These are phyloP conservation scores for Drosophila sturtevanti DNA, from an alignment of 1,140 invertebrate genomes.

Conservation along the genomic window DNA sequence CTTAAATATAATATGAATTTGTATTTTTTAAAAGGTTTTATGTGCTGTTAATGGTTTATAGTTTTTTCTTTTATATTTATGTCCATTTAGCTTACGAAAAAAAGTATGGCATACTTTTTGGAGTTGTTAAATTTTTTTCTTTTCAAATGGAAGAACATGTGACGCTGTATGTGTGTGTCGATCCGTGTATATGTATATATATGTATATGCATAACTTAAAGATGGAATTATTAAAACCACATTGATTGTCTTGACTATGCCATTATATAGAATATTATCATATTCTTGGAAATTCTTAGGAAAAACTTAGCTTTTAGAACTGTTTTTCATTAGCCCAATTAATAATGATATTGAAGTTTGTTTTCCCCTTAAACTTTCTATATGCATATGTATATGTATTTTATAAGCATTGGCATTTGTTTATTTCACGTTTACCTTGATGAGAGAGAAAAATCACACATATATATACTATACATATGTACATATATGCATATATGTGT, in stretches of 20 bases:
- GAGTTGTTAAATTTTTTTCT: not conserved
- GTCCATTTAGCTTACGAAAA: not conserved
- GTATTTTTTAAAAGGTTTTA: not conserved
- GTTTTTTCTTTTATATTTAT: not conserved
- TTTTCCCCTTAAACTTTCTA: not conserved
- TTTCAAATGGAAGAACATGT: conserved; percentile 50
- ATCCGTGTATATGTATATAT: no score
- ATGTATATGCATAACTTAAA: conserved; percentile 46
- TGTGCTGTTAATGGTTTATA: no score
- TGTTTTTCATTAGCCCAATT: not conserved
- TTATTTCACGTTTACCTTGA: conserved; percentile 19
- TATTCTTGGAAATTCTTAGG: conserved; percentile 14
- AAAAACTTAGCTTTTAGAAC: conserved; percentile 18
- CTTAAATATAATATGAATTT: no score
- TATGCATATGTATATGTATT: not conserved
- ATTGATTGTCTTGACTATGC: conserved; percentile 74
- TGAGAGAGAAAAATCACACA: not conserved
- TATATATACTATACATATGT: not conserved
- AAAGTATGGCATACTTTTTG: not conserved
- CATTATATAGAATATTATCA: conserved; percentile 40
- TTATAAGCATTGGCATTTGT: conserved; percentile 17
- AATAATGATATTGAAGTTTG: not conserved
- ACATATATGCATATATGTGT: not conserved
- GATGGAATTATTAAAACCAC: conserved; percentile 71
- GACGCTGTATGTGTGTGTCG: not conserved